Percentiles rank a stretch among this genome's conserved stretches.
Conservation (phyloP, 35 echinoderm and acorn worm genomes). For the Heliocidaris erythrogramma region DNA sequence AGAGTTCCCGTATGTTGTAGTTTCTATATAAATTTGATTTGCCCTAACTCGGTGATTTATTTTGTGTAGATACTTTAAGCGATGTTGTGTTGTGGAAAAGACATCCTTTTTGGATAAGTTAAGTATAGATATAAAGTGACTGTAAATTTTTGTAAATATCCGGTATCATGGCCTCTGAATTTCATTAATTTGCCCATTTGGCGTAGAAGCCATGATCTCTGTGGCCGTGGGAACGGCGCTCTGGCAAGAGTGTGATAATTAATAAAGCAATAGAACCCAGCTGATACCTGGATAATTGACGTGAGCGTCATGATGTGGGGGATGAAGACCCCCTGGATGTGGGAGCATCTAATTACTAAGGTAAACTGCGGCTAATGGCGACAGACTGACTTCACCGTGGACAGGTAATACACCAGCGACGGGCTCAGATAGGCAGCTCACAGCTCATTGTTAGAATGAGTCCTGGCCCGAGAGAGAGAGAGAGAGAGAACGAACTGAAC, state of each 20-base stretch:
- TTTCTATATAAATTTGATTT: no score
- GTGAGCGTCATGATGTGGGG: not conserved
- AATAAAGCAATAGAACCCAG: slow-evolving; percentile 42
- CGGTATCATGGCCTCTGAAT: no score
- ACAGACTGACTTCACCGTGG: not conserved
- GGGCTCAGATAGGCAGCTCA: not conserved
- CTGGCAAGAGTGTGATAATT: slow-evolving; percentile 19
- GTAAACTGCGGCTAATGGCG: slow-evolving; percentile 48
- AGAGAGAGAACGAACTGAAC: no score
- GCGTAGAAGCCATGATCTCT: not conserved
- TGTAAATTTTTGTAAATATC: no score
- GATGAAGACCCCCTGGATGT: slow-evolving; percentile 1
- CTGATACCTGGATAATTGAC: slow-evolving; percentile 51
- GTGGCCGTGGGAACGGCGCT: not conserved
- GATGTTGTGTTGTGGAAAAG: no score
- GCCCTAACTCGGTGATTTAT: no score
- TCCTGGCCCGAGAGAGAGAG: not conserved
- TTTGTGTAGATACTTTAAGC: no score
- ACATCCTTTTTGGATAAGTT: no score
- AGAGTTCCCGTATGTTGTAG: no score
- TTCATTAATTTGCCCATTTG: not conserved
- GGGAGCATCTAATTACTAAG: slow-evolving; percentile 24
- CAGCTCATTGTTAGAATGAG: not conserved
- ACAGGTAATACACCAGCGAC: slow-evolving; percentile 7
- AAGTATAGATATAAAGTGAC: no score